Conservation (phyloP, 2,113 vertebrate genomes). For the Stegostoma tigrinum region DNA sequence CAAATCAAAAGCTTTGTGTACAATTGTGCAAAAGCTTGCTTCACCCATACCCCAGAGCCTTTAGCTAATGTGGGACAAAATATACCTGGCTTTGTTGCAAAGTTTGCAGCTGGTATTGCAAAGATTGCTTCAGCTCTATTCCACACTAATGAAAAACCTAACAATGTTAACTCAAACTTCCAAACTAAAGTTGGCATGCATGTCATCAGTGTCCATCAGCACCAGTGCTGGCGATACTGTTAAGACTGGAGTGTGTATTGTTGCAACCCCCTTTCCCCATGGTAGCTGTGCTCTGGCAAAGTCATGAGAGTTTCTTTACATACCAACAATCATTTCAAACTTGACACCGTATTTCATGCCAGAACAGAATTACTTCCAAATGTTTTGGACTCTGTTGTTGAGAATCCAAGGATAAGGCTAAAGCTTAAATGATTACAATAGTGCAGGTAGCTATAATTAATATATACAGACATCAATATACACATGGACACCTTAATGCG, state of each 20-base stretch:
- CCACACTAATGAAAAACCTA: not conserved
- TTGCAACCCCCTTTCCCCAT: not conserved
- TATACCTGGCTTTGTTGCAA: not conserved
- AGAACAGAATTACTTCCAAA: conserved; percentile 24
- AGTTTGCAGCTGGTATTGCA: not conserved
- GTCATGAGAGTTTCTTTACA: not conserved
- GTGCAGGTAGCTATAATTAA: not conserved
- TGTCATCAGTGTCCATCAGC: not conserved
- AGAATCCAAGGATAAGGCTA: not conserved
- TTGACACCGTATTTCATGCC: not conserved
- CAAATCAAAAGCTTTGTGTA: not conserved
- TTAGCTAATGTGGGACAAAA: not conserved
- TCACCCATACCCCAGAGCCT: not conserved
- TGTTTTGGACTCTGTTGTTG: not conserved
- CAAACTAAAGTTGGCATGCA: not conserved
- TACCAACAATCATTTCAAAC: not conserved
- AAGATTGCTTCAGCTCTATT: not conserved
- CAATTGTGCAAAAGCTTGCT: not conserved
- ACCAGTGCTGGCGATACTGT: not conserved
- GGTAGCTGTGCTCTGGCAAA: not conserved
- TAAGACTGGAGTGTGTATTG: not conserved
- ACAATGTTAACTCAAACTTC: not conserved
- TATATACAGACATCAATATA: not conserved
- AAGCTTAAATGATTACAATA: not conserved
- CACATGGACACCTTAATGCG: not conserved